Conservation (phyloP, 64 coral and sea anemone species). For the Pocillopora verrucosa region DNA sequence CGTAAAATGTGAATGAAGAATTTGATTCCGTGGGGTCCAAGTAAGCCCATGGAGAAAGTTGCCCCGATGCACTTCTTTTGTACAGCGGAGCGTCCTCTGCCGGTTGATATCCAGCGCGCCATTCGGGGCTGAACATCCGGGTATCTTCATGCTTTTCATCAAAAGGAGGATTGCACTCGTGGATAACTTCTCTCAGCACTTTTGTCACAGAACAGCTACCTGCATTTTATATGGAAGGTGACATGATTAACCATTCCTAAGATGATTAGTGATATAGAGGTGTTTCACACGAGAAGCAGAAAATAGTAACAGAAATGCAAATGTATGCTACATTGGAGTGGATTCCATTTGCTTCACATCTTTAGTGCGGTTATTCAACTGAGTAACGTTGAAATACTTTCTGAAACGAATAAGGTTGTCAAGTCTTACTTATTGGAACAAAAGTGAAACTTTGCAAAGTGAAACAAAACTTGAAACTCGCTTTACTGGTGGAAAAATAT, state of each 20-base stretch:
- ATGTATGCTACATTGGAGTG: no score
- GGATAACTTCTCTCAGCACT: background rate
- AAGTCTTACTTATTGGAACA: no score
- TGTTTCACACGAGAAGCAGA: background rate
- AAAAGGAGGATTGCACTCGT: conserved; percentile 21
- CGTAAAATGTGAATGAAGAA: background rate
- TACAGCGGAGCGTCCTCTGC: background rate
- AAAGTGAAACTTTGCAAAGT: no score
- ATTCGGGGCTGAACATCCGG: conserved; percentile 4
- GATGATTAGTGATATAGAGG: background rate
- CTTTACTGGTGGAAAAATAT: no score
- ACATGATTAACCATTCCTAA: background rate
- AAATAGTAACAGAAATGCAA: background rate
- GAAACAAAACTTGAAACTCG: no score
- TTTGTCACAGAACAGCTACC: conserved; percentile 25
- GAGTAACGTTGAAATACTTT: no score
- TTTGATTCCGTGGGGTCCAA: conserved; percentile 4
- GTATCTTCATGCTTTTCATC: background rate
- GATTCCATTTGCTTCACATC: no score
- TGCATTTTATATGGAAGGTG: background rate
- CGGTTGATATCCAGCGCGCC: background rate
- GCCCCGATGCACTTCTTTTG: background rate
- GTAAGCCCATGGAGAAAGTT: conserved; percentile 15
- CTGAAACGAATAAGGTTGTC: no score
- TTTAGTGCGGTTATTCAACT: no score